phyloP scores from a whole-genome alignment of 1,140 invertebrate genomes.

The Brachionus angularis region DNA sequence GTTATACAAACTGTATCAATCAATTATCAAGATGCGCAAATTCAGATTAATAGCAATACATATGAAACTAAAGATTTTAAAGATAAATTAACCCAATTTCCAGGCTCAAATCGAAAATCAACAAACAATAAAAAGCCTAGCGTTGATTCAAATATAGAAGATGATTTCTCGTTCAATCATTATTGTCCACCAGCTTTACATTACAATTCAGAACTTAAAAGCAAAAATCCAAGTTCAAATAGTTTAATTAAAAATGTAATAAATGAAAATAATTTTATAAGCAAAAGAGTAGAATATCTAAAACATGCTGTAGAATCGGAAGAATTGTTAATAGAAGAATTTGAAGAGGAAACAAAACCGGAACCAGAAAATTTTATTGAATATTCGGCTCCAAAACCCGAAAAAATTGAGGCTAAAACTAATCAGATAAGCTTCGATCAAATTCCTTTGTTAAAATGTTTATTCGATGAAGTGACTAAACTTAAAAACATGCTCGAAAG shows the following conservation, averaged over 20 bases:
- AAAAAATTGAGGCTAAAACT: not conserved
- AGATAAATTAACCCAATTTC: conserved; percentile 18
- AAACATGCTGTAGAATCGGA: not conserved
- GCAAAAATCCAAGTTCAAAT: not conserved
- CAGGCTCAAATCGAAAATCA: conserved; percentile 5
- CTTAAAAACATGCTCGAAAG: conserved; percentile 19
- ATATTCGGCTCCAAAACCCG: not conserved
- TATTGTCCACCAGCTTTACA: conserved; percentile 41
- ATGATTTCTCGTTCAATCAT: not conserved
- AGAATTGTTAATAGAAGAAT: conserved; percentile 1
- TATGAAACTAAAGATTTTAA: conserved; percentile 13
- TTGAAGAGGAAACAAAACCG: not conserved
- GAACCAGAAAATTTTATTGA: not conserved
- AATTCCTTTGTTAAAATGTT: conserved; percentile 37
- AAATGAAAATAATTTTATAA: conserved; percentile 16
- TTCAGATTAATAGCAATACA: conserved; percentile 34
- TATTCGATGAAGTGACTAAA: conserved; percentile 24
- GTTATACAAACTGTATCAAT: conserved; percentile 22
- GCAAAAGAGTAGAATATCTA: conserved; percentile 22
- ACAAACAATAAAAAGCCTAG: not conserved
- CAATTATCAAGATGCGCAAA: conserved; percentile 19
- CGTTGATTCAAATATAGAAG: not conserved
- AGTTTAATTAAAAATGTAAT: conserved; percentile 1
- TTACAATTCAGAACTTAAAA: conserved; percentile 13
- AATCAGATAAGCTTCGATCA: conserved; percentile 24